Base-by-base conservation (phyloP, 2,113 vertebrate species). In the Chloropsis cyanopogon region DNA sequence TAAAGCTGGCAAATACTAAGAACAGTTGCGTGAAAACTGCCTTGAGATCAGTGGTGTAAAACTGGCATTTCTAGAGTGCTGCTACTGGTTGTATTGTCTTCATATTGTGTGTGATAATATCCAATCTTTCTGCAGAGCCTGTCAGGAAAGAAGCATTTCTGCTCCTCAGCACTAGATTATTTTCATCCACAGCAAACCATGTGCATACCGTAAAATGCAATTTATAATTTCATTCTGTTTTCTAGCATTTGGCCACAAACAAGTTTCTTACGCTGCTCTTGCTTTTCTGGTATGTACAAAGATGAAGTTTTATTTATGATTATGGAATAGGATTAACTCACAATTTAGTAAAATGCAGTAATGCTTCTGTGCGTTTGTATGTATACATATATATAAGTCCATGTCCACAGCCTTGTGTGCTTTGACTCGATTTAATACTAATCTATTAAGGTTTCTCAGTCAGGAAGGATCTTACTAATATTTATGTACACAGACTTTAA, bases 211-310 rank as follows among this genome's bases (percentile, higher is more conserved):
- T 70, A 60, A 96, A 91, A 86, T 39, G 35, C 69, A 81, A 89
- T 82, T 92, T 84, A 73, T 86, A 29, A 90, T 96, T 97, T 96
- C 35, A n/a, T 97, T 84, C 44, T 96, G 6, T 95, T 95, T 97
- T 97, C 80, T 84, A 98, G 98, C 98, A 66, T 98, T 97, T 97
- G 98, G 98, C 79, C 97, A 97, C 85, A 98, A 95, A 78, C 98
- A 98, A 97, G 83, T 98, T 54, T 95, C 53, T 83, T 86, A 97
- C 54, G 97, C 98, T 95, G 94, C 97, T 64, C 92, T 98, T 82
- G 96, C 86, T 88, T 98, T 98, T 95, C 93, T 98, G 98, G 98
- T 98, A 98, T 0, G 98, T 98, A 97, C 52, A 44, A 70, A 89
- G 80, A 41, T 7, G 13, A 53, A 66, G 35, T 85, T 59, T 92